Percentiles rank a stretch among this genome's conserved stretches.
These are phyloP conservation scores for Helobdella robusta DNA, from an alignment of 2,888 invertebrate species.

Conservation along the genomic window DNA sequence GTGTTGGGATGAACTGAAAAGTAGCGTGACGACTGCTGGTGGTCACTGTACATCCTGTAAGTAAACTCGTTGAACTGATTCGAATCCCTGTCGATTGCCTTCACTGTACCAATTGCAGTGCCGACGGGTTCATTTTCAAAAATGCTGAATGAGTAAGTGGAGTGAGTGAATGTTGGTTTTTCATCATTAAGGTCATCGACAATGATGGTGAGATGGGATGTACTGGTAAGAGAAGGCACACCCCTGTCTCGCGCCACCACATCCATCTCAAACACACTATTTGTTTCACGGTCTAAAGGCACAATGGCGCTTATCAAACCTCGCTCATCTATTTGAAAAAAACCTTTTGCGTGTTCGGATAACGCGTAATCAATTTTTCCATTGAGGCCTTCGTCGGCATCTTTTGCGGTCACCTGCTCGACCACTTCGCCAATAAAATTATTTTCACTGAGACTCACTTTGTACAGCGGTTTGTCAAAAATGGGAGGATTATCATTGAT, in stretches of 20 bases:
- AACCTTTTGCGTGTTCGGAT: conserved; percentile 58
- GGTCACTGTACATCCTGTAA: conserved; percentile 44
- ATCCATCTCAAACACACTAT: conserved; percentile 70
- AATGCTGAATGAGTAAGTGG: conserved; percentile 29
- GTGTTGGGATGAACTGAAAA: not conserved
- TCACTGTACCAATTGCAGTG: conserved; percentile 30
- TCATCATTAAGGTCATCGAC: conserved; percentile 34
- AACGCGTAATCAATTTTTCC: conserved; percentile 32
- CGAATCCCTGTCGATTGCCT: conserved; percentile 30
- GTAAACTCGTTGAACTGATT: conserved; percentile 29
- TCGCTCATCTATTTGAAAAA: conserved; percentile 70
- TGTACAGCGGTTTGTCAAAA: conserved; percentile 28
- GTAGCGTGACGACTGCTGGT: conserved; percentile 44
- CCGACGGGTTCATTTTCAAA: conserved; percentile 46
- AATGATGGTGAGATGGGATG: conserved; percentile 27
- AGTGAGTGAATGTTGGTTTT: conserved; percentile 29
- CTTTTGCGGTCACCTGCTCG: conserved; percentile 31
- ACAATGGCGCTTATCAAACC: conserved; percentile 71
- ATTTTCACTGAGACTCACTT: conserved; percentile 30
- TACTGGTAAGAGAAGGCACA: conserved; percentile 17
- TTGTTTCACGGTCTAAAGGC: conserved; percentile 77
- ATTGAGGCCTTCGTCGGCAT: conserved; percentile 30
- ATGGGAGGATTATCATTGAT: conserved; percentile 33
- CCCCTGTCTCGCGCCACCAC: conserved; percentile 32
- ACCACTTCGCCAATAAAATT: conserved; percentile 32